phyloP scores from a whole-genome alignment of 2,113 vertebrate species.

The Lampris megalopsis region DNA sequence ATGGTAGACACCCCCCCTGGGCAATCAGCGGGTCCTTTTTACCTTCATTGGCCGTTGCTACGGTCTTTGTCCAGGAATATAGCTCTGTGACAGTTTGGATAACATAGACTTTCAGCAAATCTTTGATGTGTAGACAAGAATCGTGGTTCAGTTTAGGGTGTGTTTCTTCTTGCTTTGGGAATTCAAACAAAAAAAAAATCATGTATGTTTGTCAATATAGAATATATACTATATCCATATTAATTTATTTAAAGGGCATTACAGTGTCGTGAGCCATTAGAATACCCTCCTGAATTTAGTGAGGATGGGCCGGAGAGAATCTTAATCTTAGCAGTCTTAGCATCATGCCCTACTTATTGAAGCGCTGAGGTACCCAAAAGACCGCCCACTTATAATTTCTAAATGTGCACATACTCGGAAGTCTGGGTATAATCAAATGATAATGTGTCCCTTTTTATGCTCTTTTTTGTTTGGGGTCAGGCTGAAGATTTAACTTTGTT shows the following conservation, averaged over 20 bases:
- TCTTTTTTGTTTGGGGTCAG: background rate
- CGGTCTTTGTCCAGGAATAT: background rate
- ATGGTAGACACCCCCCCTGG: conserved; percentile 54
- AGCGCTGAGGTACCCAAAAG: too few species aligned
- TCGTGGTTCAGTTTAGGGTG: background rate
- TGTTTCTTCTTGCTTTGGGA: background rate
- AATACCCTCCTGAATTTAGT: too few species aligned
- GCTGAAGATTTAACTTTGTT: conserved; percentile 23
- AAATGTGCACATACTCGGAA: too few species aligned
- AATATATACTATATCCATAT: too few species aligned
- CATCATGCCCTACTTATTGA: too few species aligned
- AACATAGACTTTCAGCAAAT: background rate
- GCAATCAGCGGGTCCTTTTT: conserved; percentile 34
- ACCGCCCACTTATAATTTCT: too few species aligned
- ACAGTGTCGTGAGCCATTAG: too few species aligned
- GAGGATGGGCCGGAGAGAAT: too few species aligned
- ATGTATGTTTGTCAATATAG: too few species aligned
- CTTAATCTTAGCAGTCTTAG: too few species aligned
- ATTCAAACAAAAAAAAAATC: background rate
- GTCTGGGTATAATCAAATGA: too few species aligned
- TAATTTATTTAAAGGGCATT: too few species aligned
- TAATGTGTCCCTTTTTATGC: background rate
- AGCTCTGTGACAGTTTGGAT: background rate
- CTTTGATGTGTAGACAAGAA: background rate
- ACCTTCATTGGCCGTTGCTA: conserved; percentile 9